Evolutionary conservation across 2,113 vertebrate species (phyloP).

Genomic region (Dolichallabes microphthalmus): DNA sequence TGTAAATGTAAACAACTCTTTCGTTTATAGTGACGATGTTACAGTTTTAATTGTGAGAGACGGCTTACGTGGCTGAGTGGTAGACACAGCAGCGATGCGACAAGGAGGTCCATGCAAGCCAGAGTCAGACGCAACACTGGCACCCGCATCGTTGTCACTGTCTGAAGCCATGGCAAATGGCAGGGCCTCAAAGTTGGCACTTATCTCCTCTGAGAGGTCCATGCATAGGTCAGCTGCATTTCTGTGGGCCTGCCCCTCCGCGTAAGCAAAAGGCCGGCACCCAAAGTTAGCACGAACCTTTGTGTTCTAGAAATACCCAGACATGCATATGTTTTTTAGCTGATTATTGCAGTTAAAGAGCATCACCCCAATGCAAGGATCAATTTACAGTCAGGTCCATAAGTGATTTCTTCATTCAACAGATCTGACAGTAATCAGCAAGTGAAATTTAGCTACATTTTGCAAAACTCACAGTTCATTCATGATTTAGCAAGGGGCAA

Average conservation of each 20-base stretch:
- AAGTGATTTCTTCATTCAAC: background rate
- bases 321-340: background rate
- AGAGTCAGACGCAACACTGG: slow-evolving; percentile 91
- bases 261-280: slow-evolving; percentile 86
- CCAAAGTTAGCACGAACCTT: slow-evolving; percentile 97
- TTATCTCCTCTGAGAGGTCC: slow-evolving; percentile 96
- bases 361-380: background rate
- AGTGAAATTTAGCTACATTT: too few species aligned
- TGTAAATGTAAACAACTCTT: too few species aligned
- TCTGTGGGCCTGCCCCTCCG: slow-evolving; percentile 94
- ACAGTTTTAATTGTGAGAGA: background rate
- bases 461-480: too few species aligned
- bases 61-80: slow-evolving; percentile 84
- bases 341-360: background rate
- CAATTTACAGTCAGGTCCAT: background rate
- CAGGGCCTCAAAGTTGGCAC: slow-evolving; percentile 94
- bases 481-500: too few species aligned
- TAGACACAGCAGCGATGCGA: slow-evolving; percentile 88
- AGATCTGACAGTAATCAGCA: too few species aligned
- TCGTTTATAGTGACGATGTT: too few species aligned
- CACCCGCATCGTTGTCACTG: slow-evolving; percentile 94
- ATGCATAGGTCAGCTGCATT: slow-evolving; percentile 93
- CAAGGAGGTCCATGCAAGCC: slow-evolving; percentile 92
- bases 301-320: slow-evolving; percentile 79
- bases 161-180: slow-evolving; percentile 98